phyloP scores from a whole-genome alignment of 2,797 vertebrate genomes.

The Cygnus olor region DNA sequence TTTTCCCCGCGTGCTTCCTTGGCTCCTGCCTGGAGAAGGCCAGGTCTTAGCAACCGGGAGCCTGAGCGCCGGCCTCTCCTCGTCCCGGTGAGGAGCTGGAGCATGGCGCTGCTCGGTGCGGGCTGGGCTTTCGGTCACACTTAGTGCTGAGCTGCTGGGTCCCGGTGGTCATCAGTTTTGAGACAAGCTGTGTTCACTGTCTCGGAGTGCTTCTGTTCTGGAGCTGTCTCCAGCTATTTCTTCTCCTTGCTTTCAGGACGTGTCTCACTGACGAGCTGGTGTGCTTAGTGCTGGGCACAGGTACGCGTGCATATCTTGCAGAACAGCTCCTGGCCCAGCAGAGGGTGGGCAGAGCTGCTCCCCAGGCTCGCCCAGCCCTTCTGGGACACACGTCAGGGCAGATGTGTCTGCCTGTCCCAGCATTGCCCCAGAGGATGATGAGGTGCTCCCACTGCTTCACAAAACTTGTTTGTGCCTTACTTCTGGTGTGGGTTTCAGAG shows the following conservation, averaged over 20 bases:
- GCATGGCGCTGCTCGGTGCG: background rate
- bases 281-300: background rate
- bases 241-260: background rate
- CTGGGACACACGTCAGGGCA: background rate
- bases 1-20: background rate
- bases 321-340: background rate
- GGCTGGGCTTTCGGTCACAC: background rate
- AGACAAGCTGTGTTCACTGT: background rate
- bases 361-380: background rate
- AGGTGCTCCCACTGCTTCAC: background rate
- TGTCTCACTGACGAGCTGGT: background rate
- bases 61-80: background rate
- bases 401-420: background rate
- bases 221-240: background rate
- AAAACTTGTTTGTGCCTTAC: background rate
- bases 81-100: background rate
- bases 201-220: background rate
- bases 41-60: background rate
- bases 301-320: background rate
- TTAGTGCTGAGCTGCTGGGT: background rate
- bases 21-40: background rate
- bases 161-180: background rate
- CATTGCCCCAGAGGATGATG: accelerated
- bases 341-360: background rate
- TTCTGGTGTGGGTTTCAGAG: background rate